These are phyloP conservation scores for Cinara cedri DNA, from an alignment of 2,888 invertebrate genomes.

Conservation along the genomic window DNA sequence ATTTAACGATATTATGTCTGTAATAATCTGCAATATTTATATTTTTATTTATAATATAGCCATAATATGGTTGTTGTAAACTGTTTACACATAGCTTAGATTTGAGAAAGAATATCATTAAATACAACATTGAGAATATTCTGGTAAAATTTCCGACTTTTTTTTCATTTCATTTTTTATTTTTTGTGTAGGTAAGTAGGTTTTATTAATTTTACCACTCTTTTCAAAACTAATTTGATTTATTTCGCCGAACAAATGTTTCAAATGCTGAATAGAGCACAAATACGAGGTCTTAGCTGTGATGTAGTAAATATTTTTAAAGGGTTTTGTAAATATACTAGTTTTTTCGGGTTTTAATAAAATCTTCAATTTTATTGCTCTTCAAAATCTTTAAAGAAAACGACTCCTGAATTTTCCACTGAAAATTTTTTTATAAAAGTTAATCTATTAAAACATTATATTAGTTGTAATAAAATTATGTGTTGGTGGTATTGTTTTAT, in stretches of 20 bases:
- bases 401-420: not conserved
- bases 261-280: not conserved
- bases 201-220: not conserved
- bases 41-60: too few relatives aligned
- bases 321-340: slow-evolving; percentile 18
- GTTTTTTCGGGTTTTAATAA: slow-evolving; percentile 13
- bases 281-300: not conserved
- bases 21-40: too few relatives aligned
- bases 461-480: not conserved
- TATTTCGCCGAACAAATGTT: not conserved
- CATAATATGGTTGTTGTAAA: too few relatives aligned
- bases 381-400: slow-evolving; percentile 1
- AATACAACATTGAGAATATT: slow-evolving; percentile 7
- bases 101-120: not conserved
- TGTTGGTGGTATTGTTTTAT: not conserved
- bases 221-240: slow-evolving; percentile 26
- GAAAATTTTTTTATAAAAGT: not conserved
- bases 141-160: not conserved
- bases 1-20: too few relatives aligned
- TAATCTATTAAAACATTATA: too few relatives aligned
- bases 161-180: slow-evolving; percentile 10
- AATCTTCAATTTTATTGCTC: slow-evolving; percentile 11
- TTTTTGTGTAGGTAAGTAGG: too few relatives aligned
- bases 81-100: too few relatives aligned
- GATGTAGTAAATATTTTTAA: not conserved